These are phyloP conservation scores for Dicyrtomina minuta DNA, from an alignment of 2,888 invertebrate species.

Conservation along the genomic window DNA sequence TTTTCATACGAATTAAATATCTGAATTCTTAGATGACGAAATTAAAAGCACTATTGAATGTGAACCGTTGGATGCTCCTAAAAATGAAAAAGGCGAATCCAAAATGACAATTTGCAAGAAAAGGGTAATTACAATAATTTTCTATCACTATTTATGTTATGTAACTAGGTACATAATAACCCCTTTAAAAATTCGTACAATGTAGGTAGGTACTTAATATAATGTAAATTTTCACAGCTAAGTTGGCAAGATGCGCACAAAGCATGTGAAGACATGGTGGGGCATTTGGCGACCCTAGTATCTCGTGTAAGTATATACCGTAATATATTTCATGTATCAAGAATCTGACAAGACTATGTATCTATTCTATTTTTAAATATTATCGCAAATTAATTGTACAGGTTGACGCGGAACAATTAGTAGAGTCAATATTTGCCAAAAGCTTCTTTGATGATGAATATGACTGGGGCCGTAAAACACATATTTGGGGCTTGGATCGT, in stretches of 20 bases:
- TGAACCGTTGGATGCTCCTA: no score
- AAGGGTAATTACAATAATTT: no score
- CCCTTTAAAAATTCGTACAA: no score
- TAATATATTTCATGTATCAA: not conserved
- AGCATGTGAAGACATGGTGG: not conserved
- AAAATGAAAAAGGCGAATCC: no score
- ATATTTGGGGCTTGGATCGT: conserved; percentile 35
- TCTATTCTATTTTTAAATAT: not conserved
- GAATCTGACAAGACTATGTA: not conserved
- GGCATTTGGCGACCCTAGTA: not conserved
- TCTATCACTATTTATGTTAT: no score
- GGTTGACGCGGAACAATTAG: not conserved
- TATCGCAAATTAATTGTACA: not conserved
- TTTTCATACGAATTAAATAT: no score
- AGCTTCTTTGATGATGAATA: not conserved
- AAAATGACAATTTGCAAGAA: no score
- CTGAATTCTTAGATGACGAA: no score
- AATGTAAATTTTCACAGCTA: not conserved
- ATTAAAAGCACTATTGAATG: no score
- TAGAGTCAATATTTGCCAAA: not conserved
- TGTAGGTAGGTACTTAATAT: no score
- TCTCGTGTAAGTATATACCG: not conserved
- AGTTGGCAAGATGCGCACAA: not conserved
- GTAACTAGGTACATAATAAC: no score
- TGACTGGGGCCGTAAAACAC: not conserved